Base-by-base conservation (phyloP, 2,113 vertebrate species). In the Lycaon pictus region DNA sequence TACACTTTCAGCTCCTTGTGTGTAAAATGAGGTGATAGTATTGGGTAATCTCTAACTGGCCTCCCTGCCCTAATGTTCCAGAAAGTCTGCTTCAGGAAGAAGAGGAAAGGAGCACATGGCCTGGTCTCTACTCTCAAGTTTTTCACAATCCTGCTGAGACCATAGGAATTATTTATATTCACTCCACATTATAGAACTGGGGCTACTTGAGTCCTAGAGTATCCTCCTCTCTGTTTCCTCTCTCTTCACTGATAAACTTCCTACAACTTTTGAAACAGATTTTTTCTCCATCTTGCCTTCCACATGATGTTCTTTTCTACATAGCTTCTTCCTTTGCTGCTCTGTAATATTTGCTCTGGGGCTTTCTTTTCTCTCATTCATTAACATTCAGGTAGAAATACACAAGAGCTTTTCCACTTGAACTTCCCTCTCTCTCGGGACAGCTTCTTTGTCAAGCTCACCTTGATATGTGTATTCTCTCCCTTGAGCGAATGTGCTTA, bases 371-470 rank as follows among this genome's bases (percentile, higher is more conserved):
- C 83, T 97, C 58, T 25, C 76, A 13, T 87, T 97, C 94, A 97
- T 97, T 98, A 97, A 95, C 97, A 72, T 94, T 93, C 96, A 95
- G 95, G 95, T 97, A 86, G 95, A 90, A 80, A 93, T 93, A 95
- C 84, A 43, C 35, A 96, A 90, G 58, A 88, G 77, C 51, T 63
- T 95, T 97, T 94, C 89, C 96, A 97, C 82, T 62, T 96, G 86
- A 97, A 97, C 97, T 97, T 97, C 84, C 86, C 79, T 97, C 88
- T 98, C 96, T 96, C 93, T 20, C 22, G 80, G 96, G 90, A 87
- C 51, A 88, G 29, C 55, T 53, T 88, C 82, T 98, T 97, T 87
- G 86, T 96, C 29, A 93, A 92, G 96, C 90, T 96, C 86, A 93
- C 90, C 97, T 95, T 96, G 97, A 94, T 95, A 74, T 8, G 0